Evolutionary conservation across 2,113 vertebrate genomes (phyloP).

Genomic region (Calidris pugnax): DNA sequence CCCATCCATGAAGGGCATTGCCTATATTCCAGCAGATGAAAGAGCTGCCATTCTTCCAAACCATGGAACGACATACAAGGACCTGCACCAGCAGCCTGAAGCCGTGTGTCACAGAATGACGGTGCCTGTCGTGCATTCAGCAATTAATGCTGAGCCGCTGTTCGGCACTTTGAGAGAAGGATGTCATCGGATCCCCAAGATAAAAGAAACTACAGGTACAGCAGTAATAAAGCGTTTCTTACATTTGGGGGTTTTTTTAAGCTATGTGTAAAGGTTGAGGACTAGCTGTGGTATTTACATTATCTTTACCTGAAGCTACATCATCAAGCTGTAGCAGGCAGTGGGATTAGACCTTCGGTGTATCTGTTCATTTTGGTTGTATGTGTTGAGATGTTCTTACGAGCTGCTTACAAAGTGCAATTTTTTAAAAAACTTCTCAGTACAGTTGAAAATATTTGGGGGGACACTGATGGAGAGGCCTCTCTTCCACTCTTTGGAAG

Average conservation of each 20-base stretch:
- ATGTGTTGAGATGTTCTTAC: neutral
- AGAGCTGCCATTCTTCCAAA: constrained; percentile 79
- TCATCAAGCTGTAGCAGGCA: neutral
- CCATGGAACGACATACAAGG: constrained; percentile 81
- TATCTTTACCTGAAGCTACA: neutral
- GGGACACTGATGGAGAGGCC: neutral
- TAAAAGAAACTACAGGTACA: constrained; percentile 99
- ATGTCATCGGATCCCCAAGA: constrained; percentile 92
- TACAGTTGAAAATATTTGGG: neutral
- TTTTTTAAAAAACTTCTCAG: neutral
- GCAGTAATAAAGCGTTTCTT: constrained; percentile 66
- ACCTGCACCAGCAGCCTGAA: constrained; percentile 85
- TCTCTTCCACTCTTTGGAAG: neutral
- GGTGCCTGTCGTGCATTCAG: constrained; percentile 86
- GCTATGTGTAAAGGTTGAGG: neutral
- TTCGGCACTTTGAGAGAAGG: constrained; percentile 86
- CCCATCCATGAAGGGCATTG: constrained; percentile 80
- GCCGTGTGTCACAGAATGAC: constrained; percentile 85
- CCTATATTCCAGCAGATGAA: constrained; percentile 83
- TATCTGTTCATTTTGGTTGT: neutral
- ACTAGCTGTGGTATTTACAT: neutral
- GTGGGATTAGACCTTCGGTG: neutral
- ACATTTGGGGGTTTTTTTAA: neutral
- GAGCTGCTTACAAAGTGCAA: neutral
- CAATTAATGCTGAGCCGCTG: constrained; percentile 85